A percentile compares a stretch with the other conserved stretches of the same genome.
These are phyloP conservation scores for Papilio elwesi DNA, from an alignment of 2,888 invertebrate species.

Conservation along the genomic window DNA sequence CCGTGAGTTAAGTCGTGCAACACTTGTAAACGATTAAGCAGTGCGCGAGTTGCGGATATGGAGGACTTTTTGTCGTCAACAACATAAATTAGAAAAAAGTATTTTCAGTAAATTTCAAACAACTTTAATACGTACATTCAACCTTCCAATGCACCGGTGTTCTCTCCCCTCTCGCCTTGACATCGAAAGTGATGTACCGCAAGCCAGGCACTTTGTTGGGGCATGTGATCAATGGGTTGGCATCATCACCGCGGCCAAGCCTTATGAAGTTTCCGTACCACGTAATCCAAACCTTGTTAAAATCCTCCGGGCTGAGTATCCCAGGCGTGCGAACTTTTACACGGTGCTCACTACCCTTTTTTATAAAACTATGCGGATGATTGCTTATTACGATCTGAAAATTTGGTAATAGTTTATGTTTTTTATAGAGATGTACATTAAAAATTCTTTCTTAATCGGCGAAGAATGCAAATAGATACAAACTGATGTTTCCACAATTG, in stretches of 20 bases:
- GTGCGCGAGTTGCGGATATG: too few relatives aligned
- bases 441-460: not conserved
- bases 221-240: slow-evolving; percentile 54
- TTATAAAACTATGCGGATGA: slow-evolving; percentile 53
- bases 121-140: slow-evolving; percentile 58
- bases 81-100: too few relatives aligned
- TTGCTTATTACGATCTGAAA: slow-evolving; percentile 57
- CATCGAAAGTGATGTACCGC: slow-evolving; percentile 50
- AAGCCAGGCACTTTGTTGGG: slow-evolving; percentile 49
- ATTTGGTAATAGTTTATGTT: not conserved
- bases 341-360: slow-evolving; percentile 45
- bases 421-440: not conserved
- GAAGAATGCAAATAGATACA: not conserved
- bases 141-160: slow-evolving; percentile 53
- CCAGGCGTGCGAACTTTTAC: slow-evolving; percentile 63
- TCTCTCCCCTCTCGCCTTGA: slow-evolving; percentile 35
- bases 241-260: slow-evolving; percentile 69
- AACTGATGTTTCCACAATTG: too few relatives aligned
- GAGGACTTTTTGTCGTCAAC: too few relatives aligned
- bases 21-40: too few relatives aligned
- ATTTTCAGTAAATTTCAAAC: not conserved
- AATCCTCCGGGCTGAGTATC: slow-evolving; percentile 70
- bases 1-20: too few relatives aligned
- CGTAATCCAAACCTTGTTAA: slow-evolving; percentile 75
- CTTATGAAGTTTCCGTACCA: slow-evolving; percentile 75